Evolutionary conservation across 2,113 vertebrate species (phyloP).

Genomic region (Osmerus eperlanus): DNA sequence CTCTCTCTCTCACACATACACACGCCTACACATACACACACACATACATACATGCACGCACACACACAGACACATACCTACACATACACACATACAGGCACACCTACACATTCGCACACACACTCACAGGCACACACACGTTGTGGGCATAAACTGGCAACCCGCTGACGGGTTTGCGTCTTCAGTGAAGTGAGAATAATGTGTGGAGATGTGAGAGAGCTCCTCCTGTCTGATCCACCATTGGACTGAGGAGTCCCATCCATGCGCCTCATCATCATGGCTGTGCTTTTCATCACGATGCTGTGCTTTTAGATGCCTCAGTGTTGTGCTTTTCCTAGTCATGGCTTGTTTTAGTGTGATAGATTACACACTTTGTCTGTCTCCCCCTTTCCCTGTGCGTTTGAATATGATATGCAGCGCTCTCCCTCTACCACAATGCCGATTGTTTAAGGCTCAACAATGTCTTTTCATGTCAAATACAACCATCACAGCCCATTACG

Average conservation of each 20-base stretch:
- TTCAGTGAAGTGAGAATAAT: slow-evolving; percentile 48
- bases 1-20: slow-evolving; percentile 16
- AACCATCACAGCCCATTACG: slow-evolving; percentile 8
- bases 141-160: slow-evolving; percentile 55
- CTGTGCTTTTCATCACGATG: slow-evolving; percentile 34
- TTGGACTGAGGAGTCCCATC: slow-evolving; percentile 17
- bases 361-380: too few relatives aligned
- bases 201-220: slow-evolving; percentile 38
- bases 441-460: background rate
- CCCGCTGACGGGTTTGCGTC: slow-evolving; percentile 65
- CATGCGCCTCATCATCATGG: slow-evolving; percentile 18
- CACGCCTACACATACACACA: slow-evolving; percentile 20
- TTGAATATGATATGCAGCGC: background rate
- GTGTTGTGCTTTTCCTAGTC: background rate
- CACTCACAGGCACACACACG: slow-evolving; percentile 30
- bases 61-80: slow-evolving; percentile 33
- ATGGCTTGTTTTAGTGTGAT: background rate
- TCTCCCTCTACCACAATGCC: background rate
- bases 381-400: too few relatives aligned
- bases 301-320: slow-evolving; percentile 6
- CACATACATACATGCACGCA: slow-evolving; percentile 18
- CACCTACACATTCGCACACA: slow-evolving; percentile 32
- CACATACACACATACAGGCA: background rate
- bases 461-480: slow-evolving; percentile 34
- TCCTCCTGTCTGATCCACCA: slow-evolving; percentile 21